Evolutionary conservation across 2,113 vertebrate species (phyloP).

Genomic region (Xyliphius kryptos): DNA sequence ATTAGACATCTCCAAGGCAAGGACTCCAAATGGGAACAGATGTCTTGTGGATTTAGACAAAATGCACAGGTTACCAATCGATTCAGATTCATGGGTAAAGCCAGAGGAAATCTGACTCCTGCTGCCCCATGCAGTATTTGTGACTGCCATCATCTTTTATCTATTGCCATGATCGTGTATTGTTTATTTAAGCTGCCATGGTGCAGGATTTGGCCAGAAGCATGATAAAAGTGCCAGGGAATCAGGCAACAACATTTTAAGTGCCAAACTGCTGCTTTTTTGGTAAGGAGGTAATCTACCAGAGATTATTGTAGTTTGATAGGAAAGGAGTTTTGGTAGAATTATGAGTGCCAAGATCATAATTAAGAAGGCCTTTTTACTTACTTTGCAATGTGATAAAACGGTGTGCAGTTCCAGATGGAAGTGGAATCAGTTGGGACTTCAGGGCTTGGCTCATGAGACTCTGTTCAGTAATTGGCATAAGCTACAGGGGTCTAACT

Average conservation of each 20-base stretch:
- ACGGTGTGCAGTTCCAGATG: constrained; percentile 66
- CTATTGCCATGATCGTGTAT: constrained; percentile 47
- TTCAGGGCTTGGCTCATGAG: constrained; percentile 58
- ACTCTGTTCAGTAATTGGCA: constrained; percentile 58
- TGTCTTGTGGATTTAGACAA: constrained; percentile 58
- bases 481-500: constrained; percentile 56
- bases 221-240: constrained; percentile 34
- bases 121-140: constrained; percentile 36
- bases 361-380: constrained; percentile 62
- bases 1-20: constrained; percentile 58
- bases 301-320: constrained; percentile 18
- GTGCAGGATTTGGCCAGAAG: constrained; percentile 46
- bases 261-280: constrained; percentile 3
- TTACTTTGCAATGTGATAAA: constrained; percentile 60
- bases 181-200: constrained; percentile 58
- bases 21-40: constrained; percentile 55
- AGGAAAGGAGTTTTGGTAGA: constrained; percentile 11
- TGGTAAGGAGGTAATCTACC: constrained; percentile 18
- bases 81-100: constrained; percentile 58
- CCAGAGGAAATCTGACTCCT: constrained; percentile 48
- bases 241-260: constrained; percentile 8
- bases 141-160: constrained; percentile 38
- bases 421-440: constrained; percentile 64
- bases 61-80: constrained; percentile 37
- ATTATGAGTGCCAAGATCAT: constrained; percentile 26